Conservation (phyloP, 2,888 invertebrate species). For the Stenichneumon culpator region DNA sequence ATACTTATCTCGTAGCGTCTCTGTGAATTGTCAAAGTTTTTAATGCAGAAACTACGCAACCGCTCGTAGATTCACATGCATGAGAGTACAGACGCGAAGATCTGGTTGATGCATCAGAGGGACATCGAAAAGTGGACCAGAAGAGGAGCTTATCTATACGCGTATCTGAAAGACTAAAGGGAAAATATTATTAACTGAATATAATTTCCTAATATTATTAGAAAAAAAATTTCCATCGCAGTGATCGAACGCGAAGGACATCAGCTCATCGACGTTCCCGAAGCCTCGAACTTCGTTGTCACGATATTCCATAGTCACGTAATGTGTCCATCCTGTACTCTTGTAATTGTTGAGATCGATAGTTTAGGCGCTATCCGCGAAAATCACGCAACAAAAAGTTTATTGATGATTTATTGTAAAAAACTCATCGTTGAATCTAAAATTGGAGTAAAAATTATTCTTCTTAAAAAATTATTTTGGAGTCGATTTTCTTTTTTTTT, state of each 20-base stretch:
- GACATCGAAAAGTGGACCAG: slow-evolving; percentile 74
- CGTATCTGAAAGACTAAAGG: slow-evolving; percentile 76
- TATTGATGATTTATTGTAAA: neutral
- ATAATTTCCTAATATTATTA: slow-evolving; percentile 20
- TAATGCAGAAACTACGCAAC: slow-evolving; percentile 79
- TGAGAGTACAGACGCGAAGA: slow-evolving; percentile 79
- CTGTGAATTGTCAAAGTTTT: slow-evolving; percentile 50
- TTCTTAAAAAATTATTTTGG: no score
- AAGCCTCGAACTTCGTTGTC: neutral
- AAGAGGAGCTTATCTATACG: slow-evolving; percentile 79
- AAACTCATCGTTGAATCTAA: slow-evolving; percentile 44
- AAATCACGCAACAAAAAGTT: neutral
- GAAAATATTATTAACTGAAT: slow-evolving; percentile 70
- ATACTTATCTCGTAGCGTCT: neutral
- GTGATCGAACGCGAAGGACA: neutral
- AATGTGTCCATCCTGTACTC: slow-evolving; percentile 55
- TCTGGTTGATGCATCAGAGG: slow-evolving; percentile 78
- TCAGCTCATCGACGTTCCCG: neutral
- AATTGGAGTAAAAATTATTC: neutral
- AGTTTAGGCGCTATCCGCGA: slow-evolving; percentile 59
- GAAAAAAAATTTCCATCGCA: neutral
- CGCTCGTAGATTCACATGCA: slow-evolving; percentile 81
- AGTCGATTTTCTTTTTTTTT: slow-evolving; percentile 21
- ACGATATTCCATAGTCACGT: neutral
- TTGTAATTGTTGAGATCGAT: slow-evolving; percentile 64